Percentiles rank a stretch among this genome's conserved stretches.
Evolutionary conservation across 2,888 invertebrate genomes (phyloP).

Genomic region (Cryptocheilus praepositus): DNA sequence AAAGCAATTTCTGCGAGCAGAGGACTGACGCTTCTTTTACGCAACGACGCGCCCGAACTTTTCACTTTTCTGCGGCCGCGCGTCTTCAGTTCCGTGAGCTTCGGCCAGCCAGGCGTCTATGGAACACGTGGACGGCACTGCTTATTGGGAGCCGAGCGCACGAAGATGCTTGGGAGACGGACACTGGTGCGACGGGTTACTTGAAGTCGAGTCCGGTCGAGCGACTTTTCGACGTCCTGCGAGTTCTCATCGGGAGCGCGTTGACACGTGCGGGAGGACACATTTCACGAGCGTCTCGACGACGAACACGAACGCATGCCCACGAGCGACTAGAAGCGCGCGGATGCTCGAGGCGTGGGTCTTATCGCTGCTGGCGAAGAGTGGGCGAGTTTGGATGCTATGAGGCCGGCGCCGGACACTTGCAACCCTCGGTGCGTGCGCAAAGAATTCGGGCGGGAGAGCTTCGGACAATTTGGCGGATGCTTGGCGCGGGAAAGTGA

Average conservation of each 20-base stretch:
- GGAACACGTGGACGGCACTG: no score
- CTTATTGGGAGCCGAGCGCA: neutral
- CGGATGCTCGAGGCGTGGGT: neutral
- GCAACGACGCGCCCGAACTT: no score
- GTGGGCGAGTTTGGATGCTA: neutral
- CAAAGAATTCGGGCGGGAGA: no score
- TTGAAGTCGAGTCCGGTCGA: slow-evolving; percentile 54
- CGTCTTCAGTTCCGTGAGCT: no score
- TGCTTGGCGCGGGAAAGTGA: no score
- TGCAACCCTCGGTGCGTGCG: neutral
- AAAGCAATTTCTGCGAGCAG: no score
- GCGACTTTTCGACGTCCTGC: slow-evolving; percentile 62
- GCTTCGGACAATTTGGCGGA: no score
- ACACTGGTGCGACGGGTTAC: slow-evolving; percentile 27
- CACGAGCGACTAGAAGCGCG: neutral
- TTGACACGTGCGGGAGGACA: slow-evolving; percentile 16
- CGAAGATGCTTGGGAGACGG: neutral
- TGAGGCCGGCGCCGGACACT: neutral
- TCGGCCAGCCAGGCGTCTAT: no score
- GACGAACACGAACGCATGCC: neutral
- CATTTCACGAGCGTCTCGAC: slow-evolving; percentile 4
- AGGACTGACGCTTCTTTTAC: no score
- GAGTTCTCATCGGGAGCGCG: slow-evolving; percentile 53
- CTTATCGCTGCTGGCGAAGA: neutral
- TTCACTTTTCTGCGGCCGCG: no score